Evolutionary conservation across 2,888 invertebrate genomes (phyloP), one percentile per base, ranked within the genome.

Genomic region (Helicoverpa assulta): DNA sequence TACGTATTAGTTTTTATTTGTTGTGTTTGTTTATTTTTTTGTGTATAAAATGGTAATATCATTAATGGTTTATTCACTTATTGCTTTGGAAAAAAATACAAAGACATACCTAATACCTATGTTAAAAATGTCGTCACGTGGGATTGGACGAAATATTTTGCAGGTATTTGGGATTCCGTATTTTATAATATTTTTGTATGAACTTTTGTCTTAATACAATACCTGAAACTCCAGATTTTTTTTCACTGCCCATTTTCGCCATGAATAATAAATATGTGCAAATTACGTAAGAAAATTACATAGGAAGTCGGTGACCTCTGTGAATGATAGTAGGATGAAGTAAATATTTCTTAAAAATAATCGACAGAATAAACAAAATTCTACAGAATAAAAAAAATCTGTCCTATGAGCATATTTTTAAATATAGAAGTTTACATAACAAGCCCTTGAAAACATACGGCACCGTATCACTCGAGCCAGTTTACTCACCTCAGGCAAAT

Each of bases 391-490:
- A 2, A 12, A 19, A 68, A 58, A 18, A 40, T 18, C 18, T 12
- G 40, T 37, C 5, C 1, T 7, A 7, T 59, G 8, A 59, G 40
- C 3, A 50, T 6, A 47, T 55, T 47, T 21, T 67, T 18, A 26
- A 60, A 53, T 51, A 62, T 40, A 59, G 14, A 47, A 21, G 51
- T 75, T 59, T 19, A 67, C 56, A 50, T 40, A 56, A 50, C 14
- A 63, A 29, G 40, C 56, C 71, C 59, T 70, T 76, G 59, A 70
- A 70, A 50, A 52, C 51, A 50, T 40, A 40, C 37, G 14, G 14
- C 19, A 56, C 10, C 29, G 8, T 73, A 53, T 51, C 29, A 21
- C 14, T 43, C 3, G 5, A 55, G 55, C 26, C 29, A 76, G 62
- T 54, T 43, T 33, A 40, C 56, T 54, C 50, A 50, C 37, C 43